These are phyloP conservation scores for Thinocorus orbignyianus DNA, from an alignment of 2,113 vertebrate genomes.

Conservation along the genomic window DNA sequence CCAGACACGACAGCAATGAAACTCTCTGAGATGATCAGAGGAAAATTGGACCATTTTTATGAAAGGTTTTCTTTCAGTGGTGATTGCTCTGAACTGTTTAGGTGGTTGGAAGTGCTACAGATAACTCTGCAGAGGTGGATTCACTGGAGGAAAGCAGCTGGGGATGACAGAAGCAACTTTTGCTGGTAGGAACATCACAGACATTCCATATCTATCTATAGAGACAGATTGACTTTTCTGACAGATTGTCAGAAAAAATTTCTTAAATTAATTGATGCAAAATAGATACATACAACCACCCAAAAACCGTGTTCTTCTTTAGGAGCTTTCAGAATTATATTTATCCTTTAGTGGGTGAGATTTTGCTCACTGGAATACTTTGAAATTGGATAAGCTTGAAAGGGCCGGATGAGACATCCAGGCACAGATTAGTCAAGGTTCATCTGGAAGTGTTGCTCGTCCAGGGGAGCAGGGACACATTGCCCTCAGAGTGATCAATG, in stretches of 20 bases:
- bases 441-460: background rate
- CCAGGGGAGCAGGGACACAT: background rate
- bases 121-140: conserved; percentile 1
- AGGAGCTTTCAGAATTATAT: conserved; percentile 3
- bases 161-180: conserved; percentile 18
- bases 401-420: background rate
- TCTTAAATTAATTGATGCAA: conserved; percentile 40
- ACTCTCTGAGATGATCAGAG: background rate
- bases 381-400: background rate
- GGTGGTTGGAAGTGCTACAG: background rate
- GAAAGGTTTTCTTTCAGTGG: background rate
- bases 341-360: background rate
- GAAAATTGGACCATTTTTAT: background rate
- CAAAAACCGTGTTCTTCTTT: background rate
- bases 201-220: background rate
- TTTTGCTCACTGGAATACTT: background rate
- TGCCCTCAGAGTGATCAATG: accelerated
- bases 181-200: conserved; percentile 37
- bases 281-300: background rate
- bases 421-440: background rate
- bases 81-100: background rate
- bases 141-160: background rate
- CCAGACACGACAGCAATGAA: background rate
- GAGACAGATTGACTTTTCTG: conserved; percentile 36
- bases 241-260: conserved; percentile 33